phyloP scores from a whole-genome alignment of 2,888 invertebrate species.

The Calameuta pallipes region DNA sequence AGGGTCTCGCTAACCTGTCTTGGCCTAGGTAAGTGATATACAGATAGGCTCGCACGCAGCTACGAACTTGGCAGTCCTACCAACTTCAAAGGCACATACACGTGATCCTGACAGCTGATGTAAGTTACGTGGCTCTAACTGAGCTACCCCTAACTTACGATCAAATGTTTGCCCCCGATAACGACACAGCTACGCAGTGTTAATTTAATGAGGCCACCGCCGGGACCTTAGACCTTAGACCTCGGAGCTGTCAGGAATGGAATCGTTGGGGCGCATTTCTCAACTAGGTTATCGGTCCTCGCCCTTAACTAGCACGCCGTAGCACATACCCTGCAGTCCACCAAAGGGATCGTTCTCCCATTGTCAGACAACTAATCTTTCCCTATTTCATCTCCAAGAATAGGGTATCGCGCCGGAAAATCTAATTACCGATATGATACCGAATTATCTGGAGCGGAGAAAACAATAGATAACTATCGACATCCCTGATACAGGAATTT shows the following conservation, averaged over 20 bases:
- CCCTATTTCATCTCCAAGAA: neutral
- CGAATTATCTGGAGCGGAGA: neutral
- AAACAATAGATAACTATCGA: neutral
- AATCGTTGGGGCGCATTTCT: conserved; percentile 3
- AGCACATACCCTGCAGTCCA: neutral
- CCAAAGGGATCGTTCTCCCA: neutral
- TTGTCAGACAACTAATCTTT: neutral
- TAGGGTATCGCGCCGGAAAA: neutral
- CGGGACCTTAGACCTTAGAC: conserved; percentile 1
- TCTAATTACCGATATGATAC: neutral
- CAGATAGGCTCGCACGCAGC: conserved; percentile 40
- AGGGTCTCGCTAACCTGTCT: neutral
- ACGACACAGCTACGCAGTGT: conserved; percentile 29
- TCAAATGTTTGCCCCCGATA: conserved; percentile 34
- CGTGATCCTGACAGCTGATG: conserved; percentile 36
- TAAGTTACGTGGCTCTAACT: conserved; percentile 36
- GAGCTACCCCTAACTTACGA: conserved; percentile 33
- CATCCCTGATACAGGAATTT: neutral
- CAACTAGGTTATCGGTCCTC: neutral
- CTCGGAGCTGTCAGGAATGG: neutral
- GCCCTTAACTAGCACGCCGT: neutral
- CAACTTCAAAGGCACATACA: conserved; percentile 41
- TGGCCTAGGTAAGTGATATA: conserved; percentile 45
- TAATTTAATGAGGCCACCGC: conserved; percentile 37
- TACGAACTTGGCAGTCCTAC: conserved; percentile 18